Conservation (phyloP, 1,140 invertebrate species). For the Meteorus sp. region DNA sequence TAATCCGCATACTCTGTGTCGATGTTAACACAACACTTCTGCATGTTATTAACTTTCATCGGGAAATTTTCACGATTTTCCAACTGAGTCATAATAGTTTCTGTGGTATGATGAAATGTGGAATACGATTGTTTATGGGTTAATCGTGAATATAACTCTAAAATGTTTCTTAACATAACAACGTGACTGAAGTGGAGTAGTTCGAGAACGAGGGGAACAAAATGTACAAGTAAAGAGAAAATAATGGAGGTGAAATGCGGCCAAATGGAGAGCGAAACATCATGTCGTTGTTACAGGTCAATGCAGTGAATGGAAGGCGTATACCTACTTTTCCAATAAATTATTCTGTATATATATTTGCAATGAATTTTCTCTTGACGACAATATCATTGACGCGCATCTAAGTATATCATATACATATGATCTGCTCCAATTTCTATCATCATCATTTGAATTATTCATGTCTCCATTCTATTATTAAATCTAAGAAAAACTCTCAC, state of each 20-base stretch:
- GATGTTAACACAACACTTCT: no score
- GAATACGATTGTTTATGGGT: not conserved
- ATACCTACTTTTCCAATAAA: slow-evolving; percentile 1
- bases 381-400: slow-evolving; percentile 17
- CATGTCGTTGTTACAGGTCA: slow-evolving; percentile 1
- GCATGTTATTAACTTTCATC: no score
- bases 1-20: no score
- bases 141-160: not conserved
- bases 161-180: slow-evolving; percentile 24
- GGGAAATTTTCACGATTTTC: no score
- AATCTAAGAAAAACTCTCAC: no score
- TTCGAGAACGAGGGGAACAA: slow-evolving; percentile 3
- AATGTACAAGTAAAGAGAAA: not conserved
- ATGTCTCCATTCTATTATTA: no score
- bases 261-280: slow-evolving; percentile 15
- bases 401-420: not conserved
- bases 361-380: slow-evolving; percentile 26
- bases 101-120: not conserved
- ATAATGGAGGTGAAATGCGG: slow-evolving; percentile 20
- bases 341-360: slow-evolving; percentile 1
- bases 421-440: slow-evolving; percentile 14
- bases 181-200: slow-evolving; percentile 28
- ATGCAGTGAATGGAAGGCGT: not conserved
- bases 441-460: no score
- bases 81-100: no score